A percentile compares a stretch with the other conserved stretches of the same genome.
Evolutionary conservation across 2,888 invertebrate species (phyloP).

Genomic region (Ophion obscuratus): DNA sequence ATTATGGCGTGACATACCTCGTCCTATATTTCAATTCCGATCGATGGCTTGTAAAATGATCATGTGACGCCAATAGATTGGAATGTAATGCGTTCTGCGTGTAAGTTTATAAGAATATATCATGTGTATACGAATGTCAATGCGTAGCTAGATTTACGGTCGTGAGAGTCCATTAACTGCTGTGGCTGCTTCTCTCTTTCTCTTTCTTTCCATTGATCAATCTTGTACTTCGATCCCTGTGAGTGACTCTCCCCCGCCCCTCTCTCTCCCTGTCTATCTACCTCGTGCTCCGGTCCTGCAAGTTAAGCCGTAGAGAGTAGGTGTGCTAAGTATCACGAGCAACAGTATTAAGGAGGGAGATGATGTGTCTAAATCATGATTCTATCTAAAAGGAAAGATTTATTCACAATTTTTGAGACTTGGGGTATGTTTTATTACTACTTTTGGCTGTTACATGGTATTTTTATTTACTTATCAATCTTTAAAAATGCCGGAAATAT

Average conservation of each 20-base stretch:
- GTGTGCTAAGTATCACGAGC: slow-evolving; percentile 63
- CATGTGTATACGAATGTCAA: slow-evolving; percentile 50
- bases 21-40: slow-evolving; percentile 43
- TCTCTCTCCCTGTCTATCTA: slow-evolving; percentile 23
- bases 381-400: no score
- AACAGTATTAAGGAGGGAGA: slow-evolving; percentile 27
- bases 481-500: no score
- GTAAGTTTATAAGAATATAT: slow-evolving; percentile 27
- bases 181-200: slow-evolving; percentile 45
- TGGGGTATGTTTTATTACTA: no score
- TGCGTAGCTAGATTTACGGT: slow-evolving; percentile 56
- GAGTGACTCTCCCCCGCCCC: neutral
- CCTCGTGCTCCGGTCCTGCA: slow-evolving; percentile 17
- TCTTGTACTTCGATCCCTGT: neutral
- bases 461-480: no score
- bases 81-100: slow-evolving; percentile 74
- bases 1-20: slow-evolving; percentile 46
- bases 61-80: slow-evolving; percentile 72
- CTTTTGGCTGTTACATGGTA: no score
- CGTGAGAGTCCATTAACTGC: slow-evolving; percentile 57
- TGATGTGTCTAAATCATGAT: no score
- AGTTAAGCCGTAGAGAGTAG: slow-evolving; percentile 44
- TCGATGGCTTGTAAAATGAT: slow-evolving; percentile 68
- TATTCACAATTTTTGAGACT: no score
- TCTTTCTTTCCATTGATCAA: slow-evolving; percentile 11